phyloP scores from a whole-genome alignment of 1,140 invertebrate genomes.

The Aphis gossypii region DNA sequence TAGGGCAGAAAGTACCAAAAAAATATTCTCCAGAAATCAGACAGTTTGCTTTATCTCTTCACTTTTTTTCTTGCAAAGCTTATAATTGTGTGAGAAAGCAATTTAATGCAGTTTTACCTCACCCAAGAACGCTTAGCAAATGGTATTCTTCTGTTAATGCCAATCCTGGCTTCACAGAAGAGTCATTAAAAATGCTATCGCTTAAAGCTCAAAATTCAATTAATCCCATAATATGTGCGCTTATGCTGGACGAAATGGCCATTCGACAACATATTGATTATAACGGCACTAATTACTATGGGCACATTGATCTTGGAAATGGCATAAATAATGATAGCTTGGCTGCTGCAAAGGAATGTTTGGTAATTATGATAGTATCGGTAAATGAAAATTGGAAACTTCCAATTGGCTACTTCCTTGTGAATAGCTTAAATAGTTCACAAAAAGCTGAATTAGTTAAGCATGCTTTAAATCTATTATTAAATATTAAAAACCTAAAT shows the following conservation, averaged over 20 bases:
- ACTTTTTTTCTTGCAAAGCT: slow-evolving; percentile 25
- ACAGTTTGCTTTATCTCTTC: slow-evolving; percentile 22
- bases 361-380: not conserved
- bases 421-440: not conserved
- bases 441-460: not conserved
- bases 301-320: not conserved
- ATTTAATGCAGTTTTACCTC: slow-evolving; percentile 20
- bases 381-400: slow-evolving; percentile 10
- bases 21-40: not conserved
- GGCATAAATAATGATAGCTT: not conserved
- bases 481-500: not conserved
- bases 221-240: not conserved
- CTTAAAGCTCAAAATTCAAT: not conserved
- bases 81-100: slow-evolving; percentile 10
- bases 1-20: not conserved
- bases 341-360: not conserved
- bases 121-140: not conserved
- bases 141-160: slow-evolving; percentile 4
- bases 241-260: slow-evolving; percentile 17
- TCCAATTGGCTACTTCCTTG: not conserved
- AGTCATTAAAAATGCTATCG: not conserved
- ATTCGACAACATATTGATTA: not conserved
- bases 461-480: not conserved
- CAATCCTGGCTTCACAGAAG: slow-evolving; percentile 8
- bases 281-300: not conserved